A percentile compares a stretch with the other conserved stretches of the same genome.
phyloP scores from a whole-genome alignment of 2,113 vertebrate species.

The Lonchura striata region DNA sequence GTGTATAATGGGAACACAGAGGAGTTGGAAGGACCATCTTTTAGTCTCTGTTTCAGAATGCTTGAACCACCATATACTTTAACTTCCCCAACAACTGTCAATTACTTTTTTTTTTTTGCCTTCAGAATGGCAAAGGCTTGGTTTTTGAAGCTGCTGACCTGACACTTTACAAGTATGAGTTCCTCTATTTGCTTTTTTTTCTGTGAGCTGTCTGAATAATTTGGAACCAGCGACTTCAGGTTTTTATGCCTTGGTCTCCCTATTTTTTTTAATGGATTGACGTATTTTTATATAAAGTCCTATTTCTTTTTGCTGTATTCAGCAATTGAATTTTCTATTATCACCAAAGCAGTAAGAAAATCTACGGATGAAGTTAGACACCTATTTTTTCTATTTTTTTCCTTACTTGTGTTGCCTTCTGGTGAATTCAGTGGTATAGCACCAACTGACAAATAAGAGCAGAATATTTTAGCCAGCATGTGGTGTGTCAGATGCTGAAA shows the following conservation, averaged over 20 bases:
- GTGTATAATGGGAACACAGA: neutral
- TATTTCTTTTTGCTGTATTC: neutral
- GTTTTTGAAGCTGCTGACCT: neutral
- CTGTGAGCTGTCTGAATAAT: neutral
- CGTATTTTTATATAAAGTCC: neutral
- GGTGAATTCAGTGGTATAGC: neutral
- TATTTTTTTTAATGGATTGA: neutral
- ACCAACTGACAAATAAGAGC: neutral
- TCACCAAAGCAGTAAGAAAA: neutral
- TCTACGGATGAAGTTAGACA: neutral
- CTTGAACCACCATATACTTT: neutral
- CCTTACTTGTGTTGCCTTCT: neutral
- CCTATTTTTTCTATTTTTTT: neutral
- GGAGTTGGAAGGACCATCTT: neutral
- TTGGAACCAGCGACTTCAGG: neutral
- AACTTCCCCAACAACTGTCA: neutral
- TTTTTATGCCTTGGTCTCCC: neutral
- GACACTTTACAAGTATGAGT: neutral
- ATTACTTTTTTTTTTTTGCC: neutral
- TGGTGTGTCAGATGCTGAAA: neutral
- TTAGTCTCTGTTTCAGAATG: neutral
- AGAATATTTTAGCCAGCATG: neutral
- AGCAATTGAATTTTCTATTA: neutral
- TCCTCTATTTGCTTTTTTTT: neutral
- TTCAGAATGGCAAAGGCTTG: neutral